A percentile compares a stretch with the other conserved stretches of the same genome.
phyloP scores from a whole-genome alignment of 1,140 invertebrate genomes.

The Meteorus sp. region DNA sequence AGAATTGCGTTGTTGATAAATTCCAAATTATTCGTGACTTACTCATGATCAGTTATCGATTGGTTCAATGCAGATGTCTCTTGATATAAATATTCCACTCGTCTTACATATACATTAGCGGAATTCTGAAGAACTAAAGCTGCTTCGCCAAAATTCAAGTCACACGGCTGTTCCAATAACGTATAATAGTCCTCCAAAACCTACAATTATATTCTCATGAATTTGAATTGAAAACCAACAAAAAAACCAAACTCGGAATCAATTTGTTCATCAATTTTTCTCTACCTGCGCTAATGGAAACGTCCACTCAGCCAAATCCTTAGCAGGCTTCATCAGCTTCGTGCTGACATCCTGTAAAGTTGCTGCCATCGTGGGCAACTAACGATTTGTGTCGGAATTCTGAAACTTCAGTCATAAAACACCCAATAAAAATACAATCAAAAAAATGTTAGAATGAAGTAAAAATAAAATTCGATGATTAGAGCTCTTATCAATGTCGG shows the following conservation, averaged over 20 bases:
- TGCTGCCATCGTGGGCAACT: slow-evolving; percentile 32
- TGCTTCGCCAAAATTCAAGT: slow-evolving; percentile 48
- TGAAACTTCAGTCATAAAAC: too few species aligned
- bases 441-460: not conserved
- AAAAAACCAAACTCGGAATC: slow-evolving; percentile 6
- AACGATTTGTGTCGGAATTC: too few species aligned
- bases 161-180: slow-evolving; percentile 34
- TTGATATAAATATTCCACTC: slow-evolving; percentile 44
- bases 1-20: too few species aligned
- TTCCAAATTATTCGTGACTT: too few species aligned
- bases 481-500: too few species aligned
- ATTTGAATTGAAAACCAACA: slow-evolving; percentile 6
- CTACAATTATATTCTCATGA: slow-evolving; percentile 34
- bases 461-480: not conserved
- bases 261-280: slow-evolving; percentile 1
- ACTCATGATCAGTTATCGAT: slow-evolving; percentile 37
- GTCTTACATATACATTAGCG: slow-evolving; percentile 43
- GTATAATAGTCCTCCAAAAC: slow-evolving; percentile 42
- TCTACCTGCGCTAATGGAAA: slow-evolving; percentile 48
- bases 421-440: too few species aligned
- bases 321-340: slow-evolving; percentile 46
- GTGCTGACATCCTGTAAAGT: slow-evolving; percentile 40
- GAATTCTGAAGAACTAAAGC: slow-evolving; percentile 52
- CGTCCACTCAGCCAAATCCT: slow-evolving; percentile 48
- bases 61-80: slow-evolving; percentile 36